These are phyloP conservation scores for Phorcus lineatus DNA, from an alignment of 2,888 invertebrate species.

Conservation along the genomic window DNA sequence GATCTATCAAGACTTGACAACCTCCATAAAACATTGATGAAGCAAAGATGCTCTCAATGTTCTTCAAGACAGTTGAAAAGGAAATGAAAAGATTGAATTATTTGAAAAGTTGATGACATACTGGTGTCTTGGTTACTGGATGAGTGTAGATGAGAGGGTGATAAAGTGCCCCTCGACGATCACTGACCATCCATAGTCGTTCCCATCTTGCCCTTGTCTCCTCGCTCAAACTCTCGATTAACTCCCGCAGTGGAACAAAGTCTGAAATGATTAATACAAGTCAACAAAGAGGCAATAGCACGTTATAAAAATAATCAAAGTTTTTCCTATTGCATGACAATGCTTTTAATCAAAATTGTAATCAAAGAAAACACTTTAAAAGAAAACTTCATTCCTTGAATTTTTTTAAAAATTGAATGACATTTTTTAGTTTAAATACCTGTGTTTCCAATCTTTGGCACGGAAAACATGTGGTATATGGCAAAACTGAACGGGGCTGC, in stretches of 20 bases:
- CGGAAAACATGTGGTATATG: constrained; percentile 67
- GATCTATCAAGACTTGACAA: no score
- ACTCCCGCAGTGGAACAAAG: constrained; percentile 65
- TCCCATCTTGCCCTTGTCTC: constrained; percentile 64
- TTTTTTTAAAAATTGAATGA: no score
- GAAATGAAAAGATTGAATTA: no score
- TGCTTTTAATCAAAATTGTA: no score
- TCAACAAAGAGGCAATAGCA: neutral
- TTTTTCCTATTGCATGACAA: no score
- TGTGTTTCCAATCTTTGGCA: constrained; percentile 67
- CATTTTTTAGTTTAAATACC: no score
- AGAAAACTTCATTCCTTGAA: no score
- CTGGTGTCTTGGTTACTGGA: constrained; percentile 64
- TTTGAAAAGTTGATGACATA: constrained; percentile 38
- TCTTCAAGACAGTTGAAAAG: no score
- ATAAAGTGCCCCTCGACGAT: constrained; percentile 45
- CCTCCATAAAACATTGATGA: no score
- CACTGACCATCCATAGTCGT: constrained; percentile 67
- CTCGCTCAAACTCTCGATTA: constrained; percentile 59
- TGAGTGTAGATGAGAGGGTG: constrained; percentile 71
- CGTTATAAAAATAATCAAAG: no score
- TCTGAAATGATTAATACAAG: constrained; percentile 43
- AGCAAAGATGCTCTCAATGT: no score
- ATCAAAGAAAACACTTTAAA: no score
- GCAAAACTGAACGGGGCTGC: constrained; percentile 65